These are phyloP conservation scores for Microchrysa polita DNA, from an alignment of 2,888 invertebrate genomes.

Conservation along the genomic window DNA sequence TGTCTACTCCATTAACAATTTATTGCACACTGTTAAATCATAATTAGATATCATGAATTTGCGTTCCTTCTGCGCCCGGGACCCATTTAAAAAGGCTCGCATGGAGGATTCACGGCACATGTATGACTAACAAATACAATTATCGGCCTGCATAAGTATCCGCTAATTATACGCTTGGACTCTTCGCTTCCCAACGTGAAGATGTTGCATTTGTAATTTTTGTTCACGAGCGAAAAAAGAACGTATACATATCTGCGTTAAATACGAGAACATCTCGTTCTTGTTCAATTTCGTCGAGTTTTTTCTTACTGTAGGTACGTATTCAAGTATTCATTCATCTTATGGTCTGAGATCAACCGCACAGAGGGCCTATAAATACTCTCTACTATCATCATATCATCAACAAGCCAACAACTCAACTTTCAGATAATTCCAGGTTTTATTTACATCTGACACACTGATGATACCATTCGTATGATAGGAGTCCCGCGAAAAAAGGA, in stretches of 20 bases:
- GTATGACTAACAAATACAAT: slow-evolving; percentile 36
- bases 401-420: slow-evolving; percentile 16
- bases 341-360: neutral
- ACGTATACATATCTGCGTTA: slow-evolving; percentile 4
- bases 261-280: slow-evolving; percentile 29
- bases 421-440: slow-evolving; percentile 30
- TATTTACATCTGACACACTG: slow-evolving; percentile 42
- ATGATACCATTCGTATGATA: slow-evolving; percentile 20
- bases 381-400: neutral
- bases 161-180: slow-evolving; percentile 41
- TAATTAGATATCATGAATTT: slow-evolving; percentile 45
- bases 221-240: slow-evolving; percentile 6
- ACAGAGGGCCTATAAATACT: too few species aligned
- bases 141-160: slow-evolving; percentile 41
- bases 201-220: slow-evolving; percentile 25
- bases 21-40: slow-evolving; percentile 45
- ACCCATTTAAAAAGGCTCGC: neutral
- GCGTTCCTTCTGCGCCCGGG: slow-evolving; percentile 23
- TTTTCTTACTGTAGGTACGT: neutral
- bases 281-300: slow-evolving; percentile 7
- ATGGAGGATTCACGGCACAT: neutral
- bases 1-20: slow-evolving; percentile 41
- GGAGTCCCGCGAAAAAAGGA: slow-evolving; percentile 11
- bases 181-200: neutral
- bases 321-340: slow-evolving; percentile 7